Evolutionary conservation across 2,888 invertebrate genomes (phyloP), one percentile per base, ranked within the genome.

Genomic region (Anthrax anthrax): DNA sequence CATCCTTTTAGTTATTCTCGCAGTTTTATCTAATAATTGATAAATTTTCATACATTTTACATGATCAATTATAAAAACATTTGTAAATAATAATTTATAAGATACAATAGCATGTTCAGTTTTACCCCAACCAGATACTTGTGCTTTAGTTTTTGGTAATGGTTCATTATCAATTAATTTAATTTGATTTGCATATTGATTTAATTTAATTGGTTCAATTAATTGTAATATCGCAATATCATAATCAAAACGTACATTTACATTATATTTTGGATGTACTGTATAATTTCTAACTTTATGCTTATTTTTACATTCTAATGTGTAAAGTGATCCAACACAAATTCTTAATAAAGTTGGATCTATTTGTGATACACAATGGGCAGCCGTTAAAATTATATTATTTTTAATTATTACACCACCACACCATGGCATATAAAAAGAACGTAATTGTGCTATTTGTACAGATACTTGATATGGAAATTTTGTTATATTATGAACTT

Each of bases 161-260:
- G 29, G 29, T 32, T 32, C 12, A 12, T 32, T 2, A 32, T 9
- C 12, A 1, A 4, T 1, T 12, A 32, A 12, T 32, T 8, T 12
- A 12, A 32, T 32, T 32, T 8, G 13, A 12, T 9, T 32, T 8
- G 63, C 42, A 17, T 44, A 55, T 4, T 5, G 12, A 32, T 32
- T 5, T 12, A 32, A 32, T 12, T 32, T 5, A 1, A 32, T 12
- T 12, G 12, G 1, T 32, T 32, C 12, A 12, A 1, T 3, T 32
- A 32, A 32, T 32, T 32, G 8, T 4, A 32, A 12, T 32, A 32
- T 32, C 1, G 29, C 9, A 12, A 32, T 32, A 32, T 32, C 29
- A 32, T 32, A 32, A 32, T 32, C 29, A 62, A 69, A 71, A 3
- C 9, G 41, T 0, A 4, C 2, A 12, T 12, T 12, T 8, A 32